phyloP scores from a whole-genome alignment of 1,140 invertebrate species.

The Eciton burchellii region DNA sequence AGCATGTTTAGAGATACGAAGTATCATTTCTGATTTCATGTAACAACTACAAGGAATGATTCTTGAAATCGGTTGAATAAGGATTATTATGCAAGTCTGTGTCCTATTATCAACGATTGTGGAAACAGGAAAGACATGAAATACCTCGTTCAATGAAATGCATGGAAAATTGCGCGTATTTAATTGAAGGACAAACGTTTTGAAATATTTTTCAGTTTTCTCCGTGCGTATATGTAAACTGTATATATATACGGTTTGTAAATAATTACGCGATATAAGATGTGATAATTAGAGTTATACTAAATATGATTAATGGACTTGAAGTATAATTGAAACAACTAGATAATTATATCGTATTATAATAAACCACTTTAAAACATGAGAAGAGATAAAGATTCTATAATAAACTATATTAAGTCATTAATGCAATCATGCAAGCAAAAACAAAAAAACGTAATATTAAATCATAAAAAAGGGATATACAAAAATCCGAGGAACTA shows the following conservation, averaged over 20 bases:
- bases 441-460: background rate
- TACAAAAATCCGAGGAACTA: background rate
- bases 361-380: conserved; percentile 27
- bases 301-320: background rate
- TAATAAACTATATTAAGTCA: background rate
- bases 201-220: conserved; percentile 12
- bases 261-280: conserved; percentile 25
- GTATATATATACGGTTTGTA: background rate
- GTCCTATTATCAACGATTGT: conserved; percentile 23
- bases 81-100: background rate
- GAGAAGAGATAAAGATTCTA: background rate
- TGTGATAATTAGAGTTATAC: background rate
- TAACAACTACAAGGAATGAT: conserved; percentile 8
- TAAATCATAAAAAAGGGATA: background rate
- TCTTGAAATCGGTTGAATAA: background rate
- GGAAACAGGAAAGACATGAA: conserved; percentile 11
- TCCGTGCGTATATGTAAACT: no score
- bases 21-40: conserved; percentile 9
- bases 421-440: background rate
- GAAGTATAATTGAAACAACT: conserved; percentile 25
- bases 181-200: background rate
- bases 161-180: background rate
- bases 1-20: background rate
- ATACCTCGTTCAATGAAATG: background rate
- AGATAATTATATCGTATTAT: conserved; percentile 30